These are phyloP conservation scores for Thinocorus orbignyianus DNA, from an alignment of 2,113 vertebrate genomes.

Conservation along the genomic window DNA sequence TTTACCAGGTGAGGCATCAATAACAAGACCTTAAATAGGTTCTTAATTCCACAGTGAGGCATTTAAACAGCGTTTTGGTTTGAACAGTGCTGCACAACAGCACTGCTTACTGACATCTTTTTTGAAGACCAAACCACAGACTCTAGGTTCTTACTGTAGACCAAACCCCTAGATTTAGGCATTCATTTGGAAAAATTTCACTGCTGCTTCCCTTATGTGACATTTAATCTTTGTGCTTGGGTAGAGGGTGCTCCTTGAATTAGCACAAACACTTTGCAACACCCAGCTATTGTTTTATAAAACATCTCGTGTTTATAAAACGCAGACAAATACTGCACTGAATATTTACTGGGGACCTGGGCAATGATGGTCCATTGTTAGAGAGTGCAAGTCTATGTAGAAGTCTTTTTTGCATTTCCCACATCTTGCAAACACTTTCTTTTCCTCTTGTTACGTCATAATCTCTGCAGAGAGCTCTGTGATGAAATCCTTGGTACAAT, in stretches of 20 bases:
- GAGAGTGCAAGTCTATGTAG: neutral
- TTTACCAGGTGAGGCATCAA: constrained; percentile 23
- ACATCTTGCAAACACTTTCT: neutral
- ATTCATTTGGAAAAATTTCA: neutral
- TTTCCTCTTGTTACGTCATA: neutral
- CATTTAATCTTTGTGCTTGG: neutral
- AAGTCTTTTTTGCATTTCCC: neutral
- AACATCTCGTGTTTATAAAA: neutral
- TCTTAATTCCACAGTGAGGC: neutral
- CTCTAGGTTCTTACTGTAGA: neutral
- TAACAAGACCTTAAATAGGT: neutral
- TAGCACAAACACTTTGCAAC: neutral
- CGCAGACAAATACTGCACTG: neutral
- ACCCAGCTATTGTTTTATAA: neutral
- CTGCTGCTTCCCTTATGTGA: neutral
- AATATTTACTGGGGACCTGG: neutral
- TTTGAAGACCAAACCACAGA: neutral
- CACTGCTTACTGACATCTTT: neutral
- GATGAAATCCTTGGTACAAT: neutral
- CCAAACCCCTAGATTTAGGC: neutral
- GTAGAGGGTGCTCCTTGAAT: neutral
- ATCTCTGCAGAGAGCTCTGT: neutral
- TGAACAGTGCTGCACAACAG: neutral
- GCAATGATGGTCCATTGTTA: neutral
- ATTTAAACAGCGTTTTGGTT: neutral